These are phyloP conservation scores for Halocaridina rubra DNA, from an alignment of 2,888 invertebrate species.

Conservation along the genomic window DNA sequence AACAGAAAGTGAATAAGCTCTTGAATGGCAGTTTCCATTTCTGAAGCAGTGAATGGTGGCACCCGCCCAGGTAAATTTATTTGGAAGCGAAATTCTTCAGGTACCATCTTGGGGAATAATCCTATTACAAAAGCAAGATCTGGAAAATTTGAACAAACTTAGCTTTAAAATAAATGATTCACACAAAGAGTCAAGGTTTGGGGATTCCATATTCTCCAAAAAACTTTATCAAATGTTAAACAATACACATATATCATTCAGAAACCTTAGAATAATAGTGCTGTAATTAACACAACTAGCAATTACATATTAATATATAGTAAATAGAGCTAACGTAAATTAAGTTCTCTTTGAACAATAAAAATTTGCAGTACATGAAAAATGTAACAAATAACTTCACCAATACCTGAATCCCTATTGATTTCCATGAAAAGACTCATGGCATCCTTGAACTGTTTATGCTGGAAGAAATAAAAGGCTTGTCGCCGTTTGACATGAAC, in stretches of 20 bases:
- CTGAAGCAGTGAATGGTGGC: constrained; percentile 81
- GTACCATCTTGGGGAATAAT: constrained; percentile 89
- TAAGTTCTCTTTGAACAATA: neutral
- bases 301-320: too few species aligned
- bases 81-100: constrained; percentile 71
- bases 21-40: constrained; percentile 86
- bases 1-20: constrained; percentile 92
- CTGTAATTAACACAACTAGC: too few species aligned
- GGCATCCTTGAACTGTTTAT: constrained; percentile 87
- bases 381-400: neutral
- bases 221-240: too few species aligned
- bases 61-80: constrained; percentile 72
- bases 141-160: constrained; percentile 66
- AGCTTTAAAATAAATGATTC: too few species aligned
- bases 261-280: too few species aligned
- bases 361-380: neutral
- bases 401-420: constrained; percentile 74
- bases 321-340: neutral
- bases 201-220: too few species aligned
- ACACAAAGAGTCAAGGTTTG: too few species aligned
- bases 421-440: constrained; percentile 91
- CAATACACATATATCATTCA: too few species aligned
- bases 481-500: constrained; percentile 90
- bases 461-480: constrained; percentile 91
- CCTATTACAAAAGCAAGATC: constrained; percentile 96